Base-by-base conservation (phyloP, 92 coral and sea anemone species). In the Epizoanthus fatuus region DNA sequence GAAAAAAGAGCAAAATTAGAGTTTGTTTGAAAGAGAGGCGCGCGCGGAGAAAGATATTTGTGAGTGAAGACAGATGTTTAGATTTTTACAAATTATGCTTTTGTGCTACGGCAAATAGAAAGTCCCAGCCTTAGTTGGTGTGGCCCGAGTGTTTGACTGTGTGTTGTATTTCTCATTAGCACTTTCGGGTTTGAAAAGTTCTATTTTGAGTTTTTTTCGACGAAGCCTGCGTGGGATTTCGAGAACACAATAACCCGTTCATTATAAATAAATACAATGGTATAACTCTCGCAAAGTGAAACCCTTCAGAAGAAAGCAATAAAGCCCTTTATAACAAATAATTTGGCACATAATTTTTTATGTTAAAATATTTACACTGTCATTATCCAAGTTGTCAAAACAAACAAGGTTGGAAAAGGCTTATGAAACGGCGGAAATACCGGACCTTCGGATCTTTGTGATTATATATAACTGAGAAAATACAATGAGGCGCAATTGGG, bases 361-460 rank as follows among this genome's bases (percentile, higher is more conserved):
- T 57, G 69, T 75, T 86, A 84, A 81, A 75, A 71, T 85, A 82
- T 90, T 87, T 81, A 92, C 84, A 40, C 87, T 74, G 87, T 85
- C 54, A 90, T 84, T 87, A 84, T 74, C 70, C 49, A 87, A 86
- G 85, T 72, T 91, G 89, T 87, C 81, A 89, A 81, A 89, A 84
- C 86, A 81, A 86, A 72, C 45, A 71, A 17, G 51, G 10, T 54
- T 44, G 69, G 44, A 15, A 59, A n/a, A 59, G 5, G 16, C 29
- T 20, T 11, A 10, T 42, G 7, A 44, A 77, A 62, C 70, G 69
- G 35, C 52, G 38, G 54, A 58, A 77, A 40, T 49, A 39, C 40
- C 45, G 62, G 45, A 44, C 51, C 40, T 19, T 38, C 53, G 67
- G 22, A 39, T 5, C 58, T 60, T 16, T 40, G 29, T 44, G 35